Percentiles rank a stretch among this genome's conserved stretches.
Conservation (phyloP, 2,113 vertebrate genomes). For the Mola mola region DNA sequence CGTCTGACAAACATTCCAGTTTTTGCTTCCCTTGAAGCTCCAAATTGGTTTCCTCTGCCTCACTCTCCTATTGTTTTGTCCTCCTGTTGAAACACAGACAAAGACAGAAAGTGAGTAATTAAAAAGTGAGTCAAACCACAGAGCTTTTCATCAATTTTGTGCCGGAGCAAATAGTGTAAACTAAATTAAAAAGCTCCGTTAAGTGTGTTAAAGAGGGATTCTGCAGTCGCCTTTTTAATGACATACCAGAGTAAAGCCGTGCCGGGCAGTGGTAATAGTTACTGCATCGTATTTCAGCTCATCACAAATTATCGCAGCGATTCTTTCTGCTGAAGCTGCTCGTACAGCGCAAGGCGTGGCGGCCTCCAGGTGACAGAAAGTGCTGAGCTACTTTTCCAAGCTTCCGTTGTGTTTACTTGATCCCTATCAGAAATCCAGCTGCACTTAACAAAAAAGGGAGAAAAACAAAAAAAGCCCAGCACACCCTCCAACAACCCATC, state of each 20-base stretch:
- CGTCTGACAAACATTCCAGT: no score
- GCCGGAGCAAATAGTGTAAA: no score
- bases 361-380: slow-evolving; percentile 57
- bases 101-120: no score
- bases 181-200: no score
- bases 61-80: no score
- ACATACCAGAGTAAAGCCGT: not conserved
- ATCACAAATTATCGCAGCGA: slow-evolving; percentile 37
- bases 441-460: not conserved
- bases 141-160: no score
- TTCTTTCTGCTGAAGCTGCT: slow-evolving; percentile 53
- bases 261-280: slow-evolving; percentile 21
- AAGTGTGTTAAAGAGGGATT: no score
- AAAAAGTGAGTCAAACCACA: no score
- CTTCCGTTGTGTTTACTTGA: slow-evolving; percentile 51
- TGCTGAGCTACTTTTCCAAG: slow-evolving; percentile 53
- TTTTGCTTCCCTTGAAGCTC: no score
- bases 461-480: not conserved
- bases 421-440: slow-evolving; percentile 24
- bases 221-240: not conserved
- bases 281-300: slow-evolving; percentile 52
- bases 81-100: no score
- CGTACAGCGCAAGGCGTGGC: not conserved
- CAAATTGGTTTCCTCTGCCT: no score
- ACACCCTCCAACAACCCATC: slow-evolving; percentile 1